Evolutionary conservation across 2,113 vertebrate genomes (phyloP), one percentile per base, ranked within the genome.

Genomic region (Nycticryphes semicollaris): DNA sequence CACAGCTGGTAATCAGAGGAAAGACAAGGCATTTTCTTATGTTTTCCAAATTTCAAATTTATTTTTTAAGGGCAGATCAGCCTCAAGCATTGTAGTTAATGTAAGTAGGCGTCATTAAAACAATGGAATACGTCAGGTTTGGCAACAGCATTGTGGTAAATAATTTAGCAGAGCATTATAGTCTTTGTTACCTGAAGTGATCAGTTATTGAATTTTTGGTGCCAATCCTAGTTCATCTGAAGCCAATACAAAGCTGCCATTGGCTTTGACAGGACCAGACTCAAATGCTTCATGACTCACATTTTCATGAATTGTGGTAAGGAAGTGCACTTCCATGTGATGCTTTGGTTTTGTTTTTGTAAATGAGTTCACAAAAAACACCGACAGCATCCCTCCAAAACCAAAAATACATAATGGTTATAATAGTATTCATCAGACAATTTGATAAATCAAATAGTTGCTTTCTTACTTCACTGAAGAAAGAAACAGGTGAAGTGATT

Each of bases 301-400:
- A 6, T n/a, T 70, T 67, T 66, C 30, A 28, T n/a, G 23, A 85
- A 27, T 57, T 63, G n/a, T 41, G 45, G n/a, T 68, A 37, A 73
- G 35, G 63, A 53, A 77, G 11, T 19, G 27, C 6, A 11, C 14
- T 73, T 82, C 35, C 25, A 43, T 3, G 11, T 47, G 30, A 24
- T 19, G 6, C 63, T 92, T 88, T 6, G 41, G 41, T 64, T 85
- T 94, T 76, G 39, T 23, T 62, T 9, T 50, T 79, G 24, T 28
- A 57, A 57, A 43, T 45, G 24, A 89, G 62, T 33, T 84, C 54
- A 62, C 53, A 56, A 54, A 54, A 68, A 7, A 1, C 3, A 23
- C 28, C 33, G 50, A 6, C 4, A 22, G 31, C 1, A 1, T 1
- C 10, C 3, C 20, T 18, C 10, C 6, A 4, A 31, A 2, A 12